Evolutionary conservation across 2,888 invertebrate genomes (phyloP).

Genomic region (Lagria hirta): DNA sequence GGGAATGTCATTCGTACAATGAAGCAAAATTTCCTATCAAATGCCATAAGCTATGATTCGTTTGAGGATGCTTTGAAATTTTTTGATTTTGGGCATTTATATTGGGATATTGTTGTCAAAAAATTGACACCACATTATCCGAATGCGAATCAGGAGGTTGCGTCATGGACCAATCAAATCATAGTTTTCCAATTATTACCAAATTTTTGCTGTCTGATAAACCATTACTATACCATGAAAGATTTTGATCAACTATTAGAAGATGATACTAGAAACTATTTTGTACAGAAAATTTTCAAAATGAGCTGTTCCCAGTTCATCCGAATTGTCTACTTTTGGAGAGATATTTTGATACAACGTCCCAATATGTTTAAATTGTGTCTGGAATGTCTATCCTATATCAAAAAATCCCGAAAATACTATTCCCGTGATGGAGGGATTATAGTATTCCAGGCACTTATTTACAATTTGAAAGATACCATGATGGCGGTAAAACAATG

Average conservation of each 20-base stretch:
- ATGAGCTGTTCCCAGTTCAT: slow-evolving; percentile 6
- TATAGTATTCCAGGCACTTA: slow-evolving; percentile 63
- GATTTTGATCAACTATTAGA: slow-evolving; percentile 35
- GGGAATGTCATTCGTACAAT: slow-evolving; percentile 1
- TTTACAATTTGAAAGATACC: slow-evolving; percentile 63
- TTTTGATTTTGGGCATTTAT: slow-evolving; percentile 3
- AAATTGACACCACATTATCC: too few relatives aligned
- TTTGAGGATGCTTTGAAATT: neutral
- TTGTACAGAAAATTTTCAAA: neutral
- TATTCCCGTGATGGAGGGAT: slow-evolving; percentile 64
- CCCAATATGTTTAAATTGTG: slow-evolving; percentile 44
- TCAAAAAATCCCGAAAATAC: slow-evolving; percentile 60
- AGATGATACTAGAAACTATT: neutral
- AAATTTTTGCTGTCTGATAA: slow-evolving; percentile 47
- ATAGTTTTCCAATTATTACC: slow-evolving; percentile 67
- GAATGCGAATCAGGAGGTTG: neutral
- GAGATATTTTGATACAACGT: slow-evolving; percentile 30
- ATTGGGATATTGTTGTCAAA: slow-evolving; percentile 2
- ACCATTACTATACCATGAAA: slow-evolving; percentile 27
- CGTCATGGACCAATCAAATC: slow-evolving; percentile 60
- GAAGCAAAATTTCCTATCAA: slow-evolving; percentile 2
- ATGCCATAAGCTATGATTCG: too few relatives aligned
- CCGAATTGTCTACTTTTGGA: slow-evolving; percentile 51
- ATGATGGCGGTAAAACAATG: slow-evolving; percentile 39
- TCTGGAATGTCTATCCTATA: slow-evolving; percentile 51